Evolutionary conservation across 2,888 invertebrate genomes (phyloP).

Genomic region (Synanthedon formicaeformis): DNA sequence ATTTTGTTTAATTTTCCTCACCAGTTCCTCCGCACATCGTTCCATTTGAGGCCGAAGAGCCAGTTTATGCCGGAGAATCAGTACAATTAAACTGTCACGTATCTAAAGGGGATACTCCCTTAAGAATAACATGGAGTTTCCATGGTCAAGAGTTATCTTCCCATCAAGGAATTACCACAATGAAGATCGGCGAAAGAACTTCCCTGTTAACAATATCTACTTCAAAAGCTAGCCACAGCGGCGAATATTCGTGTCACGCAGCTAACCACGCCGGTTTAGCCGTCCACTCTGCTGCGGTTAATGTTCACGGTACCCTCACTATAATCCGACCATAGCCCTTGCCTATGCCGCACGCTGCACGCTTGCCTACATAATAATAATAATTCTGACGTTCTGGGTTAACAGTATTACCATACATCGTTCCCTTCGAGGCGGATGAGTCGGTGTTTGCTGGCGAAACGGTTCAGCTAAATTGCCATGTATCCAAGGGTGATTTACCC

Average conservation of each 20-base stretch:
- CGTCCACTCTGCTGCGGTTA: constrained; percentile 72
- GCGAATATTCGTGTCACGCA: constrained; percentile 78
- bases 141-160: constrained; percentile 71
- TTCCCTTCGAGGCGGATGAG: constrained; percentile 75
- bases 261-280: constrained; percentile 75
- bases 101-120: constrained; percentile 77
- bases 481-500: constrained; percentile 81
- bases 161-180: constrained; percentile 68
- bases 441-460: constrained; percentile 78
- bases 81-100: constrained; percentile 74
- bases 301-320: constrained; percentile 74
- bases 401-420: constrained; percentile 76
- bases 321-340: constrained; percentile 17
- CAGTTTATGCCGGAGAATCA: constrained; percentile 74
- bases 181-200: constrained; percentile 73
- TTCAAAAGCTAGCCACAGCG: constrained; percentile 75
- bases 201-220: constrained; percentile 75
- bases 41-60: constrained; percentile 73
- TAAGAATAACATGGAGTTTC: constrained; percentile 81
- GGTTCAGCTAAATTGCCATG: constrained; percentile 76
- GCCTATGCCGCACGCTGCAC: constrained; percentile 60
- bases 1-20: constrained; percentile 27
- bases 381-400: constrained; percentile 58
- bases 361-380: constrained; percentile 45
- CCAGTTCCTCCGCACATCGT: constrained; percentile 74